phyloP scores from a whole-genome alignment of 2,113 vertebrate genomes.

The Eublepharis macularius region DNA sequence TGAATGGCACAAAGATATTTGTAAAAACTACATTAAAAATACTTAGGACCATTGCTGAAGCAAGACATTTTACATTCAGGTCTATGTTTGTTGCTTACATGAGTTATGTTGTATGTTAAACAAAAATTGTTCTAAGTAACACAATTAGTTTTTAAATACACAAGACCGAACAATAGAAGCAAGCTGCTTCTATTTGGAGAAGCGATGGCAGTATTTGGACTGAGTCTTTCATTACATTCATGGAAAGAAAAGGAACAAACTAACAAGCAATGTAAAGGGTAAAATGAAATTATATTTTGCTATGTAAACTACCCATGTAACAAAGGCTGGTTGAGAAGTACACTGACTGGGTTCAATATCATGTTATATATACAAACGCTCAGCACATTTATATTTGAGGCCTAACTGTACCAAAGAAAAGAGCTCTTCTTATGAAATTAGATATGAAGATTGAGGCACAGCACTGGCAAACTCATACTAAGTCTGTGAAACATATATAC shows the following conservation, averaged over 20 bases:
- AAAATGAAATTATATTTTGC: slow-evolving; percentile 24
- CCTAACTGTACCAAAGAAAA: not conserved
- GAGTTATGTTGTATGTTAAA: not conserved
- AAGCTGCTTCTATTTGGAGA: not conserved
- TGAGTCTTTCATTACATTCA: not conserved
- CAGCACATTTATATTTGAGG: not conserved
- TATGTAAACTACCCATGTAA: not conserved
- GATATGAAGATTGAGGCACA: slow-evolving; percentile 35
- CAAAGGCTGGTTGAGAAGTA: slow-evolving; percentile 14
- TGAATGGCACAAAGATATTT: not conserved
- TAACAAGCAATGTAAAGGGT: slow-evolving; percentile 15
- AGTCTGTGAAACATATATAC: slow-evolving; percentile 1
- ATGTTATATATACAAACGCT: not conserved
- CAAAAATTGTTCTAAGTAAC: not conserved
- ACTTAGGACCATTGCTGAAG: not conserved
- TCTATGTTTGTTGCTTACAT: not conserved
- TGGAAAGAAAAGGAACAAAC: slow-evolving; percentile 17
- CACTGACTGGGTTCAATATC: not conserved
- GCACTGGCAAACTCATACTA: slow-evolving; percentile 28
- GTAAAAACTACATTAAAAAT: not conserved
- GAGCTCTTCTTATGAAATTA: slow-evolving; percentile 24
- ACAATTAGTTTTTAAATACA: slow-evolving; percentile 1
- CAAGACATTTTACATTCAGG: not conserved
- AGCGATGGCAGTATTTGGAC: not conserved
- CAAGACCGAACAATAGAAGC: slow-evolving; percentile 6